phyloP scores from a whole-genome alignment of 30 jellyfish, hydroid and myxozoan species.

The Sanderia malayensis region DNA sequence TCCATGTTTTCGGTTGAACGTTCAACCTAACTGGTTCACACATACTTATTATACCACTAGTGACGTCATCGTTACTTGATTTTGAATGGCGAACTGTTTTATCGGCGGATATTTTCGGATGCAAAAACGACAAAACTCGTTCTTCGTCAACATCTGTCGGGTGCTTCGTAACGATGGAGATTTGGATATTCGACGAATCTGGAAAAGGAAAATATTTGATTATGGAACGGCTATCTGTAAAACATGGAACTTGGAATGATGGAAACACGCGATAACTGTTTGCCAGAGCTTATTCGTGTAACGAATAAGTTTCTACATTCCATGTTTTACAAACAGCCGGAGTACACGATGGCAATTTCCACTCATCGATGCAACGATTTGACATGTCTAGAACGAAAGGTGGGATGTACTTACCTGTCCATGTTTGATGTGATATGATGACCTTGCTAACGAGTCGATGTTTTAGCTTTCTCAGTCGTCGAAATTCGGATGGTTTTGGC shows the following conservation, averaged over 20 bases:
- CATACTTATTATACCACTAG: slow-evolving; percentile 58
- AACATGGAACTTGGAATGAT: too few relatives aligned
- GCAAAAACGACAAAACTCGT: slow-evolving; percentile 46
- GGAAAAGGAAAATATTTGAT: too few relatives aligned
- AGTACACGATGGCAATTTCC: too few relatives aligned
- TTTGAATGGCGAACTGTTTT: slow-evolving; percentile 18
- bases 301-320: too few relatives aligned
- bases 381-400: too few relatives aligned
- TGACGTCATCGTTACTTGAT: slow-evolving; percentile 31
- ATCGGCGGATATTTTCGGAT: slow-evolving; percentile 32
- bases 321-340: too few relatives aligned
- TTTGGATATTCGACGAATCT: slow-evolving; percentile 73
- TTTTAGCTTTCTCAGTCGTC: slow-evolving; percentile 30
- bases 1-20: slow-evolving; percentile 77
- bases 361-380: too few relatives aligned
- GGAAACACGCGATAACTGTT: too few relatives aligned
- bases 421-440: slow-evolving; percentile 53
- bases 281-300: too few relatives aligned
- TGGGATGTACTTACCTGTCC: slow-evolving; percentile 97
- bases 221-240: too few relatives aligned
- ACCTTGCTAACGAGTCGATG: slow-evolving; percentile 70
- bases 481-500: slow-evolving; percentile 78
- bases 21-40: slow-evolving; percentile 72
- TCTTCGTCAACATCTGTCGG: slow-evolving; percentile 83
- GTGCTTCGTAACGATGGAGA: slow-evolving; percentile 49